phyloP scores from a whole-genome alignment of 1,140 invertebrate genomes.

The Achatina immaculata region DNA sequence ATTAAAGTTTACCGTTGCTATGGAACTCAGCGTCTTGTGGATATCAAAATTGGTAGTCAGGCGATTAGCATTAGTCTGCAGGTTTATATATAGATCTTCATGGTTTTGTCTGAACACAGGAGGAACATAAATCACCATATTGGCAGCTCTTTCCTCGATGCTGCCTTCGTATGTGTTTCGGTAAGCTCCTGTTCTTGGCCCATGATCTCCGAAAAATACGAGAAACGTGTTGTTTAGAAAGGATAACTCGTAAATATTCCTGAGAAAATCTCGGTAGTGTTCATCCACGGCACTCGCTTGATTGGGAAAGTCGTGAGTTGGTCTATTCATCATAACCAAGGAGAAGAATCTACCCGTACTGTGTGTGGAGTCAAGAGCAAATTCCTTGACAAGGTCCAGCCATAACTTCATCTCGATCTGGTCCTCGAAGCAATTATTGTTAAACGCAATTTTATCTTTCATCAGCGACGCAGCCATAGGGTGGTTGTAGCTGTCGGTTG shows the following conservation, averaged over 20 bases:
- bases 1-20: background rate
- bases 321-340: background rate
- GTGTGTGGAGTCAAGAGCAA: background rate
- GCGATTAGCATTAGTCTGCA: background rate
- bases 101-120: background rate
- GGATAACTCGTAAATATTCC: background rate
- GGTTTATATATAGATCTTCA: background rate
- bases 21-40: constrained; percentile 12
- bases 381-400: constrained; percentile 30
- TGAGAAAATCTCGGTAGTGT: constrained; percentile 15
- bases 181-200: background rate
- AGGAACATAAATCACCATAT: constrained; percentile 22
- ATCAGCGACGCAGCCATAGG: constrained; percentile 30
- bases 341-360: constrained; percentile 15
- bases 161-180: constrained; percentile 9
- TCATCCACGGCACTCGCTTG: constrained; percentile 13
- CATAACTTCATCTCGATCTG: background rate
- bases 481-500: constrained; percentile 35
- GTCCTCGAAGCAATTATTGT: constrained; percentile 28
- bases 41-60: constrained; percentile 35
- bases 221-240: constrained; percentile 29
- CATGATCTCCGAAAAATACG: constrained; percentile 38
- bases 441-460: background rate
- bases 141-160: constrained; percentile 24
- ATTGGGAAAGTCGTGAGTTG: constrained; percentile 21